Conservation (phyloP, 2,888 invertebrate genomes). For the Cephalotes varians region DNA sequence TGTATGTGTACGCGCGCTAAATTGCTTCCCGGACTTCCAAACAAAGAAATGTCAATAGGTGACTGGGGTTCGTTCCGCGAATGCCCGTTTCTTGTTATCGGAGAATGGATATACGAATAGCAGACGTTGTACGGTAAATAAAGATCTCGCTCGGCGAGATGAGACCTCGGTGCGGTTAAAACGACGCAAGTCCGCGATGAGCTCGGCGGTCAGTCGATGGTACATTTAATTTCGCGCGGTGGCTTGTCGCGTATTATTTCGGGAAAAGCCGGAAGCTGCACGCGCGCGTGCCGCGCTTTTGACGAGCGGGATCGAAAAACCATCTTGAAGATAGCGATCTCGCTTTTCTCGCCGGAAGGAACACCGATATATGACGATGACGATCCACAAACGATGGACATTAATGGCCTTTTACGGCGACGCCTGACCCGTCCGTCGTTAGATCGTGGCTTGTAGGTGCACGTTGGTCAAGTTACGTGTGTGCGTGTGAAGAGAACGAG, state of each 20-base stretch:
- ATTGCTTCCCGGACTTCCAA: neutral
- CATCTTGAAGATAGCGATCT: neutral
- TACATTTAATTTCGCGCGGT: slow-evolving; percentile 7
- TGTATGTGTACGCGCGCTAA: neutral
- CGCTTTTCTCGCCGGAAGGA: slow-evolving; percentile 50
- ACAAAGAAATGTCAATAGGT: slow-evolving; percentile 27
- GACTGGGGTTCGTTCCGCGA: neutral
- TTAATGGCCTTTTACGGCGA: slow-evolving; percentile 68
- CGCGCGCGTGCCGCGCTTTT: neutral
- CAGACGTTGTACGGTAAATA: slow-evolving; percentile 9
- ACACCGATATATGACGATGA: slow-evolving; percentile 36
- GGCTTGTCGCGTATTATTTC: neutral
- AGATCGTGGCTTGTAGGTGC: slow-evolving; percentile 25
- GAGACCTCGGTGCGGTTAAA: neutral
- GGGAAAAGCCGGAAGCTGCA: neutral
- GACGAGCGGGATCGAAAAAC: neutral
- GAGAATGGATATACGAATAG: neutral
- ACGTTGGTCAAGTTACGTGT: neutral
- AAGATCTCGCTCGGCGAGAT: neutral
- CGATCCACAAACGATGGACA: slow-evolving; percentile 63
- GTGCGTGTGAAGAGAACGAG: slow-evolving; percentile 24
- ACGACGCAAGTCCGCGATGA: neutral
- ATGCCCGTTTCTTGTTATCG: slow-evolving; percentile 15
- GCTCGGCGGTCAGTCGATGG: neutral
- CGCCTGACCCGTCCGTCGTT: slow-evolving; percentile 50